A percentile compares a stretch with the other conserved stretches of the same genome.
Evolutionary conservation across 2,888 invertebrate species (phyloP).

Genomic region (Drosophila sordidula): DNA sequence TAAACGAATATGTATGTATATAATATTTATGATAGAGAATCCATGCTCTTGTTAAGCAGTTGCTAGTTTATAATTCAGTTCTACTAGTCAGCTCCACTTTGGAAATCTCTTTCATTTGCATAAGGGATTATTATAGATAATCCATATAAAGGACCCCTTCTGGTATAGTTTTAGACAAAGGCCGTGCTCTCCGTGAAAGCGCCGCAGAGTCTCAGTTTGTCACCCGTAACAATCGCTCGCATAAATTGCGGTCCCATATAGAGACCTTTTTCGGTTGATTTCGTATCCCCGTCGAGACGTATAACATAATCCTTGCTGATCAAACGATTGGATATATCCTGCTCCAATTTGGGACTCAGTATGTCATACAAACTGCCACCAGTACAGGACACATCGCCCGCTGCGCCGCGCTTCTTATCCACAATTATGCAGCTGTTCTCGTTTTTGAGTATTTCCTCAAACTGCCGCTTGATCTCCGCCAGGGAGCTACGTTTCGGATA

Average conservation of each 20-base stretch:
- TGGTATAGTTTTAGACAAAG: conserved; percentile 84
- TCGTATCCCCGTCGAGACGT: conserved; percentile 84
- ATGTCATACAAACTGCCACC: conserved; percentile 50
- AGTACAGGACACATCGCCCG: conserved; percentile 23
- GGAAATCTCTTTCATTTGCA: too few species aligned
- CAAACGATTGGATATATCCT: conserved; percentile 64
- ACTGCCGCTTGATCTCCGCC: conserved; percentile 62
- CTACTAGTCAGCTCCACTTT: too few species aligned
- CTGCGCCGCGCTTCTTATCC: conserved; percentile 45
- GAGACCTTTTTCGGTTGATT: conserved; percentile 54
- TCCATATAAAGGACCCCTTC: neutral
- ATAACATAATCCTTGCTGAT: conserved; percentile 86
- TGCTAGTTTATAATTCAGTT: neutral
- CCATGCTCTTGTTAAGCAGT: neutral
- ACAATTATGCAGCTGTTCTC: conserved; percentile 65
- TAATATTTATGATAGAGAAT: neutral
- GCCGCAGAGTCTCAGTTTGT: conserved; percentile 89
- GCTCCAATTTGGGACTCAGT: conserved; percentile 58
- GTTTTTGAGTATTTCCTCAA: conserved; percentile 68
- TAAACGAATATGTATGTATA: neutral
- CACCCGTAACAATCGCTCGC: conserved; percentile 89
- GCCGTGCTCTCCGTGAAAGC: conserved; percentile 92
- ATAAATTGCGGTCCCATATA: conserved; percentile 84
- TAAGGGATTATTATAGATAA: too few species aligned
- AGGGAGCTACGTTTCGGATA: conserved; percentile 37